A percentile compares a stretch with the other conserved stretches of the same genome.
These are phyloP conservation scores for Drepanosiphum platanoidis DNA, from an alignment of 2,888 invertebrate species.

Conservation along the genomic window DNA sequence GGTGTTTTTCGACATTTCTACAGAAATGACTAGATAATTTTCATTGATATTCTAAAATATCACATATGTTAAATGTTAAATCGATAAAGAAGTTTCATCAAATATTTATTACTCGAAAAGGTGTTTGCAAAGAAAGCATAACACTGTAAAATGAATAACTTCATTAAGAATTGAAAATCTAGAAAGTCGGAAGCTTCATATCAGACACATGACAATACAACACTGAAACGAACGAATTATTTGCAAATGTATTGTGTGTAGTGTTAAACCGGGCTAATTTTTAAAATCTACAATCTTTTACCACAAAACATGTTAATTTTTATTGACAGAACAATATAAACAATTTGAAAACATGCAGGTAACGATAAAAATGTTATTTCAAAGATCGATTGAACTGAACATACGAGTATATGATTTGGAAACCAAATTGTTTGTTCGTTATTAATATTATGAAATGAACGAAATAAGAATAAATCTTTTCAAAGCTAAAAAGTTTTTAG, in stretches of 20 bases:
- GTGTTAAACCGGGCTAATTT: neutral
- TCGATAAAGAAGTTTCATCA: neutral
- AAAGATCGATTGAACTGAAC: too few relatives aligned
- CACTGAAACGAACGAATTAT: slow-evolving; percentile 11
- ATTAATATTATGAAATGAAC: too few relatives aligned
- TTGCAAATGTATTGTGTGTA: neutral
- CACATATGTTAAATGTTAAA: neutral
- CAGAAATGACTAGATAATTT: neutral
- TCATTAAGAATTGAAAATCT: neutral
- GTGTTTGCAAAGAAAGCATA: neutral
- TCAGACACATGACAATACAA: slow-evolving; percentile 16
- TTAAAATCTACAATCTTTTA: slow-evolving; percentile 6
- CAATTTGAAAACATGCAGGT: neutral
- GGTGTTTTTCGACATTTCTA: too few relatives aligned
- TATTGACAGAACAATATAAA: slow-evolving; percentile 1
- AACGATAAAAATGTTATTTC: neutral
- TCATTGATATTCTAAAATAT: neutral
- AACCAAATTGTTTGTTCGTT: too few relatives aligned
- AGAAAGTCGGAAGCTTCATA: neutral
- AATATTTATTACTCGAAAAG: neutral
- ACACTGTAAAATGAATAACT: neutral
- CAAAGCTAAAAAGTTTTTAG: neutral
- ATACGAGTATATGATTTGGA: neutral
- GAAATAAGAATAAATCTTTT: too few relatives aligned
- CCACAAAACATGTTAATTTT: neutral